Conservation (phyloP, 1,140 invertebrate species). For the Wiebesia pumilae region DNA sequence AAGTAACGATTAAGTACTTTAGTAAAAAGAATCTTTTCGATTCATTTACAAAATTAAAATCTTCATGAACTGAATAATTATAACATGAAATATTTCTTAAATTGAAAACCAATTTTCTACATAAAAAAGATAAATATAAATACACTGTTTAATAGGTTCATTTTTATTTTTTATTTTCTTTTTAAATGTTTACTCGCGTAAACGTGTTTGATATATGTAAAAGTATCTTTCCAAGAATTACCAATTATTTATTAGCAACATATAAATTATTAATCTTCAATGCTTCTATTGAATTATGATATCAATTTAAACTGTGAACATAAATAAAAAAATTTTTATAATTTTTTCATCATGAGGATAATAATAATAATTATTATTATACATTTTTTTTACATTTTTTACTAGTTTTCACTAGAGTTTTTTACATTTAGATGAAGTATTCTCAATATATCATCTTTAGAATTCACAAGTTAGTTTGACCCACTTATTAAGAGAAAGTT, state of each 20-base stretch:
- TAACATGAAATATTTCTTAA: background rate
- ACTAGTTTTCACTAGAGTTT: background rate
- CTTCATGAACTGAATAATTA: background rate
- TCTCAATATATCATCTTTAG: conserved; percentile 6
- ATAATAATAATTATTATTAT: no score
- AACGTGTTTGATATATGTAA: no score
- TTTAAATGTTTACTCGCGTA: background rate
- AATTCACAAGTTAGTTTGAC: background rate
- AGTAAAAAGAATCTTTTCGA: background rate
- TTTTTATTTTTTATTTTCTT: background rate
- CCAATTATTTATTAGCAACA: background rate
- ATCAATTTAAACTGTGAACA: no score
- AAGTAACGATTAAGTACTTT: background rate
- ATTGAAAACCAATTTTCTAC: background rate
- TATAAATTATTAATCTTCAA: background rate
- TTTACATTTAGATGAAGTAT: background rate
- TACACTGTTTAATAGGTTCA: background rate
- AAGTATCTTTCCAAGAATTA: background rate
- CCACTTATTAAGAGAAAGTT: conserved; percentile 24
- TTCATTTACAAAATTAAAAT: background rate
- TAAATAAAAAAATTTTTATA: no score
- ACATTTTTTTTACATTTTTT: no score
- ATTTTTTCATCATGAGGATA: no score
- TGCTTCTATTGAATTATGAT: background rate
- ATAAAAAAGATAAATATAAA: background rate